Conservation (phyloP, 2,113 vertebrate genomes). For the Balaeniceps rex region DNA sequence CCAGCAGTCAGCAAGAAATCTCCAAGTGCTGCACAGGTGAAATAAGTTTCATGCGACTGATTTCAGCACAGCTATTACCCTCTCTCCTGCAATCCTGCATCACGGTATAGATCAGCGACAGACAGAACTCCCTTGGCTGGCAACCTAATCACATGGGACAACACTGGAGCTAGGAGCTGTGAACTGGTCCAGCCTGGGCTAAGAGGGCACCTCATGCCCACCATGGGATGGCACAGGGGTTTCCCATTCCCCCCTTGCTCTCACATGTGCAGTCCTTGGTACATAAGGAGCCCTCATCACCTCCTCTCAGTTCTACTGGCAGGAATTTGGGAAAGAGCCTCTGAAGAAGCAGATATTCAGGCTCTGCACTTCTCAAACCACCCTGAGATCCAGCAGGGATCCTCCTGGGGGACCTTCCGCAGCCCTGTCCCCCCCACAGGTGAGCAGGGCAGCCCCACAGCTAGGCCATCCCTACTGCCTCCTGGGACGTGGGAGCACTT, state of each 20-base stretch:
- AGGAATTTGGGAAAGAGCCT: background rate
- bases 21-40: background rate
- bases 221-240: background rate
- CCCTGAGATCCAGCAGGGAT: background rate
- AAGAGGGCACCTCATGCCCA: background rate
- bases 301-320: background rate
- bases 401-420: background rate
- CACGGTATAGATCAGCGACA: background rate
- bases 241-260: background rate
- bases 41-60: background rate
- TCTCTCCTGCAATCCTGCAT: background rate
- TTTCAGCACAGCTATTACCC: background rate
- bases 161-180: background rate
- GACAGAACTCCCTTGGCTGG: background rate
- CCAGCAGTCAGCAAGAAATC: background rate
- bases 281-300: background rate
- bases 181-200: background rate
- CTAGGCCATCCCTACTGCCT: background rate
- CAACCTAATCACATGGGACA: background rate
- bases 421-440: background rate
- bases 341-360: background rate
- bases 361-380: background rate
- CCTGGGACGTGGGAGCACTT: accelerated
- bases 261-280: background rate
- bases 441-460: background rate